These are phyloP conservation scores for Incurvaria masculella DNA, from an alignment of 2,888 invertebrate species.

Conservation along the genomic window DNA sequence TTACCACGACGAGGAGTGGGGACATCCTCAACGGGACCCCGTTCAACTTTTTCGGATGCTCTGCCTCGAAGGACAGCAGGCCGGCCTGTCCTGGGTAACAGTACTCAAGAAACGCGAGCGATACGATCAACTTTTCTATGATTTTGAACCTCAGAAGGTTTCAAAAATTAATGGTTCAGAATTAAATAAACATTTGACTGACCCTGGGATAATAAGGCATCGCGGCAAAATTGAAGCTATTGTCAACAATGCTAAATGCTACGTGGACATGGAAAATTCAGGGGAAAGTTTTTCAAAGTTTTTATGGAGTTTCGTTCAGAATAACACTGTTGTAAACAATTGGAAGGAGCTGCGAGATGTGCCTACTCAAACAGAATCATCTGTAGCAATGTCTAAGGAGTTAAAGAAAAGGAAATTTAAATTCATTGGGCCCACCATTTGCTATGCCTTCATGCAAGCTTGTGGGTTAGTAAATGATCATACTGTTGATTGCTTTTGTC, in stretches of 20 bases:
- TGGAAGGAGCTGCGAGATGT: conserved; percentile 29
- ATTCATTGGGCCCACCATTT: conserved; percentile 38
- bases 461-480: conserved; percentile 47
- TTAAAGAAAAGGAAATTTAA: conserved; percentile 37
- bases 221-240: conserved; percentile 38
- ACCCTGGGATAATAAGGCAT: conserved; percentile 32
- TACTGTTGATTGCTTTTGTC: conserved; percentile 25
- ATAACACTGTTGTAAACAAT: conserved; percentile 29
- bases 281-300: conserved; percentile 34
- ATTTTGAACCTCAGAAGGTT: conserved; percentile 33
- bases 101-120: conserved; percentile 38
- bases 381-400: conserved; percentile 29
- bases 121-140: conserved; percentile 29
- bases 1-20: conserved; percentile 48
- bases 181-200: conserved; percentile 21
- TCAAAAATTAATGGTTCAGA: conserved; percentile 23
- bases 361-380: conserved; percentile 29
- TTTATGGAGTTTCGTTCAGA: conserved; percentile 37
- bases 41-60: conserved; percentile 39
- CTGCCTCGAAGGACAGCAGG: conserved; percentile 47
- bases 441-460: conserved; percentile 49
- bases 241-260: conserved; percentile 36
- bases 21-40: conserved; percentile 30
- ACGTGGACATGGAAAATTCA: conserved; percentile 28
- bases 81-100: conserved; percentile 43